Evolutionary conservation across 92 coral and sea anemone genomes (phyloP), one percentile per base, ranked within the genome.

Genomic region (Porites rus): DNA sequence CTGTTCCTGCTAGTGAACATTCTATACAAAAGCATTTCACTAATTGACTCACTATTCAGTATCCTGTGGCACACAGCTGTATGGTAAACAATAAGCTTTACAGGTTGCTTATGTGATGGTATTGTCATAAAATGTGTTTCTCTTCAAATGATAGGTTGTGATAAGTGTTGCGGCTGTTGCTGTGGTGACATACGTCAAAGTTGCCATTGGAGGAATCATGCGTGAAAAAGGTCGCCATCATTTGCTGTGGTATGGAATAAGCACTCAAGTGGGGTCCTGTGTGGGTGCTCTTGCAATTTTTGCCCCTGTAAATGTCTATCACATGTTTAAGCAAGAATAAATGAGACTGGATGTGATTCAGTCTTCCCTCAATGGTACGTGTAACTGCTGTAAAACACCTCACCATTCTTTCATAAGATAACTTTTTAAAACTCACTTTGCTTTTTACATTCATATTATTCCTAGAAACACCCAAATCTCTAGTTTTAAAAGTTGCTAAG

Each of bases 201-300:
- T 97, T 67, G 97, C 98, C 10, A 93, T 97, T 79, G 94, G 96
- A 60, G 93, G 94, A 16, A 69, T 94, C 75, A 95, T 97, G 94
- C 97, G 98, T 31, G 93, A 92, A 65, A 90, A 90, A 65, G 99
- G 99, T 12, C 94, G 94, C 52, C 80, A 91, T 75, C 91, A 96
- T 75, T 86, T 97, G 56, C 87, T 96, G 72, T 93, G 98, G 98
- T 94, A 89, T 84, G 99, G 98, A 12, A 87, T 93, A 50, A 92
- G 90, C 51, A 86, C 95, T 68, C 99, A 97, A 88, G 88, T 90
- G 51, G 99, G 99, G 3, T 97, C 99, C 0, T 97, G 95, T 54
- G 43, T 92, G 51, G 99, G 98, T n/a, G 98, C 99, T 19, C 66
- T 95, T 85, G 75, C 91, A 18, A 97, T 97, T 31, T 97, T 97